These are phyloP conservation scores for Pegoplata infirma DNA, from an alignment of 2,888 invertebrate genomes.

Conservation along the genomic window DNA sequence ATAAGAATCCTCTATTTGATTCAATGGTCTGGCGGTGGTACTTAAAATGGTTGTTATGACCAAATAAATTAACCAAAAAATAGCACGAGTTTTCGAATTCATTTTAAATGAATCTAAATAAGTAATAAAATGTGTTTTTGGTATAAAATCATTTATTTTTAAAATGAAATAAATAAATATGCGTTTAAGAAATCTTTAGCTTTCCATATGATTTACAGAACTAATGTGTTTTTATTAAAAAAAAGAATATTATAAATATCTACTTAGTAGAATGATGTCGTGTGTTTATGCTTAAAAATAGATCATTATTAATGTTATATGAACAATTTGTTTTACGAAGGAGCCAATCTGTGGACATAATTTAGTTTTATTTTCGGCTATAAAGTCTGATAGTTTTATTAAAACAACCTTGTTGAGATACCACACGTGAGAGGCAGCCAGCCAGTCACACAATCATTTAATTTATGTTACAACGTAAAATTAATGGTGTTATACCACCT, in stretches of 20 bases:
- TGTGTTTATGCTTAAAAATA: neutral
- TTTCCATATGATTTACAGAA: conserved; percentile 43
- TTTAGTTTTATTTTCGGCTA: too few relatives aligned
- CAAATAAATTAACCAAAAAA: neutral
- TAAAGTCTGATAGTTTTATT: too few relatives aligned
- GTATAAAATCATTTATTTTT: neutral
- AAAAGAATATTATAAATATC: neutral
- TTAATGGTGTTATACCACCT: too few relatives aligned
- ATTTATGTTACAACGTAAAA: too few relatives aligned
- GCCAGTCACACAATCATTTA: too few relatives aligned
- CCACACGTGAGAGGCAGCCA: too few relatives aligned
- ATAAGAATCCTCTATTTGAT: neutral
- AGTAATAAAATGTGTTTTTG: neutral
- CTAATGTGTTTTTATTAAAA: conserved; percentile 5
- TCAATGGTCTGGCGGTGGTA: too few relatives aligned
- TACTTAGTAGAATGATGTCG: neutral
- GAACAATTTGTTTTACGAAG: neutral
- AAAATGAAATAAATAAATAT: conserved; percentile 5
- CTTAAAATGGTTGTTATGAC: neutral
- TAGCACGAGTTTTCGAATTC: neutral
- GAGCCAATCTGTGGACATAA: too few relatives aligned
- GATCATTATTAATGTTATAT: neutral
- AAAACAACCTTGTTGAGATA: too few relatives aligned
- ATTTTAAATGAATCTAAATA: neutral
- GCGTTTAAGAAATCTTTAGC: conserved; percentile 19